A percentile compares a stretch with the other conserved stretches of the same genome.
phyloP scores from a whole-genome alignment of 37 sponge, comb jelly and placozoan species.

The Chondrilla cf. caribensis region DNA sequence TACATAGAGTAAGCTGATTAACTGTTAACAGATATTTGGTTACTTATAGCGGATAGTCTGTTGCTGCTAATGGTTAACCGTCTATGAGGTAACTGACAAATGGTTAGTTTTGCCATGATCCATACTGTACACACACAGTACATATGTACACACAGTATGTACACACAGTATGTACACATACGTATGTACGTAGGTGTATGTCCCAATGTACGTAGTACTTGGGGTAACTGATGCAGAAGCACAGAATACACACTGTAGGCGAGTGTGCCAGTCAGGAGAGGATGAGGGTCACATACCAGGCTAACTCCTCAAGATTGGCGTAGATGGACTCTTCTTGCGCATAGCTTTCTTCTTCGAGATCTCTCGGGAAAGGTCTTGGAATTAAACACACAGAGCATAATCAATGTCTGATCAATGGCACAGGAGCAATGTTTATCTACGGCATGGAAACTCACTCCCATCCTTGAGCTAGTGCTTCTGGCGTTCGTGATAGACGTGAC shows the following conservation, averaged over 20 bases:
- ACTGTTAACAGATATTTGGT: neutral
- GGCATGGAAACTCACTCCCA: constrained; percentile 82
- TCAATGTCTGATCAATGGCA: too few relatives aligned
- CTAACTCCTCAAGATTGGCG: constrained; percentile 13
- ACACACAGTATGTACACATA: neutral
- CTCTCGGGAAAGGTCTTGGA: neutral
- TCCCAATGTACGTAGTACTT: neutral
- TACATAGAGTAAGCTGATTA: neutral
- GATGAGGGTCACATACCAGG: neutral
- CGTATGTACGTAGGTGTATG: neutral
- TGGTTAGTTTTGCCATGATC: too few relatives aligned
- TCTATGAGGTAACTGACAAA: too few relatives aligned
- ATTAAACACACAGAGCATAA: too few relatives aligned
- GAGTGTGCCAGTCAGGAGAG: too few relatives aligned
- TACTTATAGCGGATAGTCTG: neutral
- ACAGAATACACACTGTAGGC: too few relatives aligned
- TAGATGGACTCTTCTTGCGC: constrained; percentile 26
- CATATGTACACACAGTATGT: too few relatives aligned
- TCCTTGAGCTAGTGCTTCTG: constrained; percentile 54
- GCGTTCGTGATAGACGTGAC: constrained; percentile 63
- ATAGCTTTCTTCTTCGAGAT: neutral
- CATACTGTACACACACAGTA: too few relatives aligned
- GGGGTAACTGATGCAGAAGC: too few relatives aligned
- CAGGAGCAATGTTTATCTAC: too few relatives aligned
- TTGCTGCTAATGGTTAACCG: too few relatives aligned